A percentile compares a stretch with the other conserved stretches of the same genome.
Evolutionary conservation across 2,113 vertebrate species (phyloP).

Genomic region (Chlamydotis undulata): DNA sequence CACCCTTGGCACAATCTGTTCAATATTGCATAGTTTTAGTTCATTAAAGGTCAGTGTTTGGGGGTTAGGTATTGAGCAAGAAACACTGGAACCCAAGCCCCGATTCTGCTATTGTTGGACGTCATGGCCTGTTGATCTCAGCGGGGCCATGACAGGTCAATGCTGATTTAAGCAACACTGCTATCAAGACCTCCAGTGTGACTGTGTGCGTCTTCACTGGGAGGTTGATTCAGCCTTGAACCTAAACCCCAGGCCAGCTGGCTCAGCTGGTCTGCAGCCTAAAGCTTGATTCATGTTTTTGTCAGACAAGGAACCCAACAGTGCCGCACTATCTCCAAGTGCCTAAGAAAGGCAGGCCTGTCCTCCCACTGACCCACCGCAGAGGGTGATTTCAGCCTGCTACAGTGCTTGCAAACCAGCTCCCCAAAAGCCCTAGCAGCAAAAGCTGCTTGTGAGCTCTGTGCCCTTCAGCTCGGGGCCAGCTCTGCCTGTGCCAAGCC

Average conservation of each 20-base stretch:
- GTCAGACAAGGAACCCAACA: not conserved
- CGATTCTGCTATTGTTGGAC: fast-evolving
- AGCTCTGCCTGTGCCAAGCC: not conserved
- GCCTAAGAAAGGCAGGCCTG: not conserved
- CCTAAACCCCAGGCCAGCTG: not conserved
- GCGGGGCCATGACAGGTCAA: not conserved
- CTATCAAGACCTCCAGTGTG: not conserved
- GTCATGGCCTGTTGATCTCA: not conserved
- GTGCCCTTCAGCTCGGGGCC: not conserved
- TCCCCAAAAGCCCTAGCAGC: not conserved
- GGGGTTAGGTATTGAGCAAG: not conserved
- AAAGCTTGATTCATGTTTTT: not conserved
- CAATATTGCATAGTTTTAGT: conserved; percentile 33
- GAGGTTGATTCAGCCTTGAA: not conserved
- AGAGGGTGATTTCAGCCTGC: not conserved
- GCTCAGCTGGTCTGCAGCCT: not conserved
- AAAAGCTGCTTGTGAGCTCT: not conserved
- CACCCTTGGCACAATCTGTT: not conserved
- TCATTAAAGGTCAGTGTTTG: not conserved
- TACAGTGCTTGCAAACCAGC: not conserved
- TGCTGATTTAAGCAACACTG: not conserved
- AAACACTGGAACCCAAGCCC: not conserved
- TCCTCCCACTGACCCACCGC: not conserved
- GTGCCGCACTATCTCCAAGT: not conserved
- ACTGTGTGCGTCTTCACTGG: not conserved